These are phyloP conservation scores for Gila orcuttii DNA, from an alignment of 2,113 vertebrate species.

Conservation along the genomic window DNA sequence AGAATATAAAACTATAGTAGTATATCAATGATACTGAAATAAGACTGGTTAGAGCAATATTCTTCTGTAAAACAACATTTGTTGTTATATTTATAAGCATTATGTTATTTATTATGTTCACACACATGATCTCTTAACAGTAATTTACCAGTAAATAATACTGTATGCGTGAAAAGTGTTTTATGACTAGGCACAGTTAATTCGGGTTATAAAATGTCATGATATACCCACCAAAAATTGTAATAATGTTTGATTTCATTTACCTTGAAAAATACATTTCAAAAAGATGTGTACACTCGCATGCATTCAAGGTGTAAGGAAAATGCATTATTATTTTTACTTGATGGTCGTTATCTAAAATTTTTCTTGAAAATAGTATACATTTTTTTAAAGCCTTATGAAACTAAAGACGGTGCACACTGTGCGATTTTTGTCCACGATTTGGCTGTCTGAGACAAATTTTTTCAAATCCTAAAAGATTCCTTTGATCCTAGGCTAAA, in stretches of 20 bases:
- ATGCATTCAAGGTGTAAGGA: background rate
- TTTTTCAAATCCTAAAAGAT: no score
- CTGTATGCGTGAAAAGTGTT: no score
- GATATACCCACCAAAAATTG: background rate
- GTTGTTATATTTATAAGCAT: background rate
- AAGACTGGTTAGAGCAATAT: background rate
- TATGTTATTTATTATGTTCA: background rate
- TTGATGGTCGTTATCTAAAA: background rate
- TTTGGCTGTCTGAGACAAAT: no score
- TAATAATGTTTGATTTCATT: background rate
- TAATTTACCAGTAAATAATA: no score
- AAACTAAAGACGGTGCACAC: background rate
- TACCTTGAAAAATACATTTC: background rate
- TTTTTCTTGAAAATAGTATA: background rate
- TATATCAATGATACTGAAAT: background rate
- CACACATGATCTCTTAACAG: no score
- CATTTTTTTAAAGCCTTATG: background rate
- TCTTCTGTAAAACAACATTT: background rate
- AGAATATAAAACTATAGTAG: background rate
- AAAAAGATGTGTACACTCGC: background rate
- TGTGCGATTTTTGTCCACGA: no score
- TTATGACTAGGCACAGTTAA: background rate
- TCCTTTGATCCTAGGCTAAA: no score
- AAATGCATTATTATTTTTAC: background rate
- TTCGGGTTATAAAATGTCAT: background rate